Base-by-base conservation (phyloP, 2,888 invertebrate genomes). In the Athalia rosae region DNA sequence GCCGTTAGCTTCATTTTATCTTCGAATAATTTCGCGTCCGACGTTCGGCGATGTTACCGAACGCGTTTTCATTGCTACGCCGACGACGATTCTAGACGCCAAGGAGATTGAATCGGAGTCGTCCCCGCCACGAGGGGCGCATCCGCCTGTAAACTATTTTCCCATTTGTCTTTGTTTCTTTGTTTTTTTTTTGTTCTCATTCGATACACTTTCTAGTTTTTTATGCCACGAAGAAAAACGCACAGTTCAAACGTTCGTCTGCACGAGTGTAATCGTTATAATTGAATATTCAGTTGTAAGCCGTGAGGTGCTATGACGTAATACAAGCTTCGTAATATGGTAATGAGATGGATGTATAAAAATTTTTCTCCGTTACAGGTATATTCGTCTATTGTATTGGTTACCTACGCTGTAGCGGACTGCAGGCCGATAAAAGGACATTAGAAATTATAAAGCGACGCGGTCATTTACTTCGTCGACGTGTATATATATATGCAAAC, bases 341-440 rank as follows among this genome's bases (percentile, higher is more conserved):
- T 11, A 50, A 7, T 7, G 45, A 47, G 53, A 28, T 28, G 28
- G 28, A 28, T 28, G 28, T 28, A 28, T 28, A 28, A 28, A 28
- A 28, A n/a, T n/a, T n/a, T 28, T 28, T 28, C 28, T 28, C 28
- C 28, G 28, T 28, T 2, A 2, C 8, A 59, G 8, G n/a, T 58
- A 13, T 59, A 13, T 59, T n/a, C 59, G 15, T 7, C 7, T n/a
- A 59, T n/a, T n/a, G 47, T 53, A 53, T 11, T 69, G 69, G 53
- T n/a, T n/a, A n/a, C n/a, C n/a, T 69, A 53, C 41, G 28, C 53
- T 41, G 69, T 3, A 66, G 66, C 69, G 69, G 15, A 47, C 47
- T 48, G n/a, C 53, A 48, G 47, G 8, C 8, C 41, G 56, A 69
- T 69, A 53, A 69, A 56, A 43, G 56, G 67, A 69, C 28, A 41